phyloP scores from a whole-genome alignment of 2,797 vertebrate genomes.

The Coccyzus lansbergi region DNA sequence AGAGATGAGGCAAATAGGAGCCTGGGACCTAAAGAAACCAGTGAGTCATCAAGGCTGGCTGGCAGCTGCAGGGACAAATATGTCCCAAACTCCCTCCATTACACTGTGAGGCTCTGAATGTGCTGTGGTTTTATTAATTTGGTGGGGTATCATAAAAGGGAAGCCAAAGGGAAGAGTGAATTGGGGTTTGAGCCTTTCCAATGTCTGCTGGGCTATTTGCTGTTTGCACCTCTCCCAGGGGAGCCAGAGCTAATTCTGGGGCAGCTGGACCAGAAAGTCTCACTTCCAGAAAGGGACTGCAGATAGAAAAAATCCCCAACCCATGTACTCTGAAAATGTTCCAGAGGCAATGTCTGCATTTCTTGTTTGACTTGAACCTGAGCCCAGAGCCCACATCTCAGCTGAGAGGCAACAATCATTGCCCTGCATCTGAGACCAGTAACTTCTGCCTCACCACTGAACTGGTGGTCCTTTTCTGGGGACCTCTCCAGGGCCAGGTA shows the following conservation, averaged over 20 bases:
- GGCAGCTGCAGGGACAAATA: background rate
- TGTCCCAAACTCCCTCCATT: background rate
- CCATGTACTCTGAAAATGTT: background rate
- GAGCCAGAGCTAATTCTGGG: background rate
- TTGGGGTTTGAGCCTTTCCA: background rate
- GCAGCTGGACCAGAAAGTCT: background rate
- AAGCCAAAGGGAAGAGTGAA: background rate
- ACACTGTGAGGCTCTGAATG: background rate
- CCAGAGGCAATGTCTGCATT: background rate
- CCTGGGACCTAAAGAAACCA: background rate
- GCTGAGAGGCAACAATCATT: background rate
- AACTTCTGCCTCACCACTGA: background rate
- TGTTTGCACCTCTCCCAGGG: background rate
- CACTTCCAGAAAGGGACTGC: background rate
- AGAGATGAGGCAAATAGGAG: background rate
- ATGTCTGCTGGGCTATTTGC: background rate
- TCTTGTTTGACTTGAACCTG: background rate
- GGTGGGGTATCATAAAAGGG: background rate
- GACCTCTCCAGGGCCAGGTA: background rate
- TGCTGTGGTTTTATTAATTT: background rate
- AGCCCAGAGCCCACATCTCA: background rate
- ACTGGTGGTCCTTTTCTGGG: background rate
- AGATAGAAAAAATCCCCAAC: background rate
- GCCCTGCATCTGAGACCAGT: background rate
- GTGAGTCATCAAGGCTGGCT: background rate